Conservation (phyloP, 2,113 vertebrate species). For the Acrocephalus arundinaceus region DNA sequence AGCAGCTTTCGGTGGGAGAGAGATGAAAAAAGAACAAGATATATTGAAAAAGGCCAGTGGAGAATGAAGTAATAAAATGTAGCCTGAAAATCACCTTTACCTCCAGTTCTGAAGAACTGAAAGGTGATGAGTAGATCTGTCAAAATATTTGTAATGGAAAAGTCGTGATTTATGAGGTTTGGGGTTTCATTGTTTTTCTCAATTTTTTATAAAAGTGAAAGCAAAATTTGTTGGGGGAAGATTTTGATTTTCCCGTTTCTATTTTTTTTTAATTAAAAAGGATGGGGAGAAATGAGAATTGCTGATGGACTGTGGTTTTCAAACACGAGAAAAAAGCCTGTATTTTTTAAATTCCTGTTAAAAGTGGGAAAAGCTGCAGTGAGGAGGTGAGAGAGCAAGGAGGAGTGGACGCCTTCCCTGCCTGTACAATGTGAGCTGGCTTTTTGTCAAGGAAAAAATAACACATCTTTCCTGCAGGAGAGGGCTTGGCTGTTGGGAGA, state of each 20-base stretch:
- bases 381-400: not conserved
- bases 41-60: not conserved
- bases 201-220: not conserved
- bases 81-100: slow-evolving; percentile 41
- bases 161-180: slow-evolving; percentile 43
- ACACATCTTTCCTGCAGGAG: not conserved
- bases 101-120: not conserved
- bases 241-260: not conserved
- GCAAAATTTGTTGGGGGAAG: not conserved
- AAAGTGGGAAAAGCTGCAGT: not conserved
- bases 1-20: not conserved
- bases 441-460: not conserved
- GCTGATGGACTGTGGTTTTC: not conserved
- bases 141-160: slow-evolving; percentile 44
- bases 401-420: not conserved
- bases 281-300: not conserved
- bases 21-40: not conserved
- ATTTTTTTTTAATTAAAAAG: not conserved
- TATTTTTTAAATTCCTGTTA: not conserved
- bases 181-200: not conserved
- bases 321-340: not conserved
- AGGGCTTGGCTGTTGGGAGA: not conserved
- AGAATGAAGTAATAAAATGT: slow-evolving; percentile 50
- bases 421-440: not conserved
- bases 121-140: slow-evolving; percentile 48